Conservation (phyloP, 2,113 vertebrate genomes). For the Archilochus colubris region DNA sequence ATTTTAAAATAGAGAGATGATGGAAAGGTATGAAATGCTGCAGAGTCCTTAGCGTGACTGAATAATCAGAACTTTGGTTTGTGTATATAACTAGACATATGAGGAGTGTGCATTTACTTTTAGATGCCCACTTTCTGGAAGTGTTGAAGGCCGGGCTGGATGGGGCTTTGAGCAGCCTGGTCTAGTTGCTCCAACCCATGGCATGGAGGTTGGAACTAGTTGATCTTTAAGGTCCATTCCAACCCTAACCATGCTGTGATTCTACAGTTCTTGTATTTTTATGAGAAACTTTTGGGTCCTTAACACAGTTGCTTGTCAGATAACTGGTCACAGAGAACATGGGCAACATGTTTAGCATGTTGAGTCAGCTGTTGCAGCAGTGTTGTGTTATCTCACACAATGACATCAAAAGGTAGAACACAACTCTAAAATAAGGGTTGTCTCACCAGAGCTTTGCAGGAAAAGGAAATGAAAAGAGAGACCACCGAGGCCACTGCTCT, state of each 20-base stretch:
- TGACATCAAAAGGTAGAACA: neutral
- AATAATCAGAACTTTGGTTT: neutral
- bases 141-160: no score
- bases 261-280: no score
- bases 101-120: neutral
- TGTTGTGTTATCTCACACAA: neutral
- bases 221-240: no score
- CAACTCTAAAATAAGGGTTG: neutral
- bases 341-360: neutral
- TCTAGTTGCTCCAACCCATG: no score
- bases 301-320: neutral
- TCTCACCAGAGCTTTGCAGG: neutral
- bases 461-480: neutral
- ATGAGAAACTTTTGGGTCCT: neutral
- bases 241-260: no score
- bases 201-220: no score
- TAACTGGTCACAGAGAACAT: neutral
- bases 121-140: neutral
- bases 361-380: neutral
- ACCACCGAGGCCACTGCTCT: neutral
- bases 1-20: neutral
- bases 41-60: neutral
- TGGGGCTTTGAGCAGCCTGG: no score
- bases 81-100: neutral
- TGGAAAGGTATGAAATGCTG: neutral